Percentiles rank a stretch among this genome's conserved stretches.
These are phyloP conservation scores for Apodemus agrarius DNA, from an alignment of 2,797 vertebrate genomes.

Conservation along the genomic window DNA sequence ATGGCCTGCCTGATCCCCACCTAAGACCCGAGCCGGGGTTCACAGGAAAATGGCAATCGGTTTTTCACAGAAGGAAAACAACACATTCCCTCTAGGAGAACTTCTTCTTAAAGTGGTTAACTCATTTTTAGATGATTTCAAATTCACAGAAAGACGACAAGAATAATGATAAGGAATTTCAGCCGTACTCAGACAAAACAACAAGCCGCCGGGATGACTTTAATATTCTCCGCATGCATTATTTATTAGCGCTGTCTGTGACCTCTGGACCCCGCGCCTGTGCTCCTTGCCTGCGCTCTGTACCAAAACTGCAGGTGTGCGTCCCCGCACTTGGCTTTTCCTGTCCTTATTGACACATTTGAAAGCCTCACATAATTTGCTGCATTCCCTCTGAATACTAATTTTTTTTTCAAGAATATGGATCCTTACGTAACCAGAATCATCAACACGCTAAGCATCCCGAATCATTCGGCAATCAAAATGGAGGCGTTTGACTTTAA, in stretches of 20 bases:
- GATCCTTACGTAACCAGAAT: not conserved
- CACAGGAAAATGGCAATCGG: accelerated
- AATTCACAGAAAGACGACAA: not conserved
- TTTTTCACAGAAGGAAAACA: not conserved
- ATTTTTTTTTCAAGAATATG: conserved; percentile 4
- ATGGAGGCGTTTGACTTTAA: not conserved
- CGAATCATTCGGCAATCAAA: not conserved
- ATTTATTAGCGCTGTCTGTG: not conserved
- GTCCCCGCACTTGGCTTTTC: not conserved
- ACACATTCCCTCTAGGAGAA: not conserved
- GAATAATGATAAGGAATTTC: conserved; percentile 21
- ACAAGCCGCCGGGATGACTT: not conserved
- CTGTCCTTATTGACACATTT: not conserved
- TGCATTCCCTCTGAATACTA: not conserved
- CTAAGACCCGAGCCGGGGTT: not conserved
- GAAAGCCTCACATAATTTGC: conserved; percentile 4
- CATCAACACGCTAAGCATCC: not conserved
- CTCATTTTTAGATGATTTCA: conserved; percentile 51
- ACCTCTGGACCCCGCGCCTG: not conserved
- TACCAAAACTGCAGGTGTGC: not conserved
- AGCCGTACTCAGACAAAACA: not conserved
- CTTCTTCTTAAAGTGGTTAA: not conserved
- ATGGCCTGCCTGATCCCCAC: not conserved
- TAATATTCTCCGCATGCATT: not conserved
- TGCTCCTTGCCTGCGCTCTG: not conserved